Evolutionary conservation across 2,113 vertebrate genomes (phyloP), one percentile per base, ranked within the genome.

Genomic region (Leuciscus idus): DNA sequence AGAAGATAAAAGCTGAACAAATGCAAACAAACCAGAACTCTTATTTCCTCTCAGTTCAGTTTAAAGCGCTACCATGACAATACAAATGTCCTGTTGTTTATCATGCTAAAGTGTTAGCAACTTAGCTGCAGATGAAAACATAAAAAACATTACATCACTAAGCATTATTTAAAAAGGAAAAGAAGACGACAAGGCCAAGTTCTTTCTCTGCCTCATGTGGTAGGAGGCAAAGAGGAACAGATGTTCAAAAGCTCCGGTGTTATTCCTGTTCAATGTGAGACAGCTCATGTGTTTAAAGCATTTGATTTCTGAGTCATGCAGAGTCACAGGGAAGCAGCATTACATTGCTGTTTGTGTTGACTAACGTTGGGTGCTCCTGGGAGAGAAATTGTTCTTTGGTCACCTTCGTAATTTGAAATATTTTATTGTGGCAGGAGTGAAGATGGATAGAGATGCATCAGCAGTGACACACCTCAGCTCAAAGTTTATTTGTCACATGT

Each of bases 381-480:
- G 12, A 79, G 57, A 46, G 39, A 64, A 19, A 46, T 26, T 11
- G 61, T 48, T 48, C 43, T 81, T 81, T 81, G 61, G 36, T 72
- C 64, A 72, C 28, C 28, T 52, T 55, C 64, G 55, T 83, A 72
- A 23, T 50, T 43, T 52, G 10, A 55, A 55, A 4, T 55, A 0
- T 3, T 70, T 83, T 83, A 70, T 70, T 55, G 81, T 83, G 28
- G 30, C 50, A 28, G 6, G 13, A 26, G 8, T 39, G 33, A 80
- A n/a, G 52, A 23, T 43, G 33, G 77, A 59, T 43, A 15, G 15
- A 21, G 26, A 15, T 39, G 11, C 19, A 23, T 52, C 62, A 68
- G 80, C 81, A 70, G 64, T n/a, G 81, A 43, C 81, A 84, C 50
- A 1, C 68, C 81, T 57, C 2, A 28, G 68, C 68, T 26, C 81